Evolutionary conservation across 1,140 invertebrate species (phyloP).

Genomic region (Microplitis demolitor): DNA sequence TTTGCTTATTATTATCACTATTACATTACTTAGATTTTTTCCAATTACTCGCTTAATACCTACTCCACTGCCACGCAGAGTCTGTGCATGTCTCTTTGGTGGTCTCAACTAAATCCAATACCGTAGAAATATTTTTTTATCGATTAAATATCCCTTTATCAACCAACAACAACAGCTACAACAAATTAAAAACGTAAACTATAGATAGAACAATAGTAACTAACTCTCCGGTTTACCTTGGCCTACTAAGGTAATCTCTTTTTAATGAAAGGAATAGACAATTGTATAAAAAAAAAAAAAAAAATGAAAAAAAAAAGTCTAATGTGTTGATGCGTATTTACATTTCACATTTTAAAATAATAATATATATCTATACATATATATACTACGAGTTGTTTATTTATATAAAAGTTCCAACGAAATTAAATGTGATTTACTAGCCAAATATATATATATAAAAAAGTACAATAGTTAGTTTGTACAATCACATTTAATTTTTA

Average conservation of each 20-base stretch:
- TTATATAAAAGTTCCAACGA: conserved; percentile 24
- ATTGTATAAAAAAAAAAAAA: conserved; percentile 13
- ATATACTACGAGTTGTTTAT: conserved; percentile 25
- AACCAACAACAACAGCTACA: not conserved
- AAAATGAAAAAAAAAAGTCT: not conserved
- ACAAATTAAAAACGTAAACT: no score
- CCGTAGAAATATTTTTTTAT: not conserved
- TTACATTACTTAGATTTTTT: not conserved
- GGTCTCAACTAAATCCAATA: conserved; percentile 21
- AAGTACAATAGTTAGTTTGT: not conserved
- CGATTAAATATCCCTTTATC: not conserved
- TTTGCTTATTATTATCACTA: not conserved
- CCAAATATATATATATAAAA: not conserved
- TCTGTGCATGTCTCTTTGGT: conserved; percentile 36
- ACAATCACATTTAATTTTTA: conserved; percentile 4
- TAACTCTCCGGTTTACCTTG: conserved; percentile 6
- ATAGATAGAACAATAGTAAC: no score
- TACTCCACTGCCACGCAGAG: not conserved
- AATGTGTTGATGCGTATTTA: not conserved
- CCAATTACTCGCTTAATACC: not conserved
- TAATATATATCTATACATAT: not conserved
- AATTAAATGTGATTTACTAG: conserved; percentile 28
- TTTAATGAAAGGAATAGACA: not conserved
- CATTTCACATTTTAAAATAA: not conserved
- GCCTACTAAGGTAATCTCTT: not conserved